A percentile compares a stretch with the other conserved stretches of the same genome.
Conservation (phyloP, 1,140 invertebrate genomes). For the Globodera rostochiensis region DNA sequence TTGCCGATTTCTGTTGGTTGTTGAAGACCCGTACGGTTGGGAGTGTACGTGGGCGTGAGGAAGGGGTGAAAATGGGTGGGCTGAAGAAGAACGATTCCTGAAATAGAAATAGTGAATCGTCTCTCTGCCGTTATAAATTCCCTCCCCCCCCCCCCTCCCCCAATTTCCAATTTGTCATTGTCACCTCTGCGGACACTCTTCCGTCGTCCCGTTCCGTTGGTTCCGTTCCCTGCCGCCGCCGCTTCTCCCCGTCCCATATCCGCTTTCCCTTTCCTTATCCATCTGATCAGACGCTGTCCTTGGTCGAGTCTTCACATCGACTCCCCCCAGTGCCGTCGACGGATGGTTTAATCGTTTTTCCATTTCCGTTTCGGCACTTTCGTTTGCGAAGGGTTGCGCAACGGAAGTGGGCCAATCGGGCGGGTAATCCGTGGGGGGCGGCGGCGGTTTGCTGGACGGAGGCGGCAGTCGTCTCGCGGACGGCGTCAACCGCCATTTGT, state of each 20-base stretch:
- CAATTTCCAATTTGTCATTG: background rate
- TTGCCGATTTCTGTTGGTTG: background rate
- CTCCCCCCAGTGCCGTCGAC: background rate
- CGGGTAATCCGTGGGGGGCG: background rate
- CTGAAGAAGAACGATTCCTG: background rate
- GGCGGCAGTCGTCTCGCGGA: constrained; percentile 2
- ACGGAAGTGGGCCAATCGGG: background rate
- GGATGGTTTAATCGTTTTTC: background rate
- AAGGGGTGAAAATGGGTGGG: background rate
- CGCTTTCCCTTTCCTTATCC: constrained; percentile 1
- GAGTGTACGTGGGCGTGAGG: background rate
- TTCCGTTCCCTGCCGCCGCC: background rate
- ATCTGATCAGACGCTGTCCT: background rate
- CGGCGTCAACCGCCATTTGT: constrained; percentile 1
- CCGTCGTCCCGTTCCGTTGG: background rate
- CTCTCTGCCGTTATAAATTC: background rate
- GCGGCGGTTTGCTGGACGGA: constrained; percentile 4
- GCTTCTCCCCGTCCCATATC: constrained; percentile 9
- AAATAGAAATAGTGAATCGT: background rate
- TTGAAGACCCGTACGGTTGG: background rate
- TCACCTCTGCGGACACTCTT: background rate
- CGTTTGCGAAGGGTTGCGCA: background rate
- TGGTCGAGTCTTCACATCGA: background rate
- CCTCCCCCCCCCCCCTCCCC: background rate
- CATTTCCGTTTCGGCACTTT: background rate